These are phyloP conservation scores for Hirtodrosophila histrioides DNA, from an alignment of 2,888 invertebrate species.

Conservation along the genomic window DNA sequence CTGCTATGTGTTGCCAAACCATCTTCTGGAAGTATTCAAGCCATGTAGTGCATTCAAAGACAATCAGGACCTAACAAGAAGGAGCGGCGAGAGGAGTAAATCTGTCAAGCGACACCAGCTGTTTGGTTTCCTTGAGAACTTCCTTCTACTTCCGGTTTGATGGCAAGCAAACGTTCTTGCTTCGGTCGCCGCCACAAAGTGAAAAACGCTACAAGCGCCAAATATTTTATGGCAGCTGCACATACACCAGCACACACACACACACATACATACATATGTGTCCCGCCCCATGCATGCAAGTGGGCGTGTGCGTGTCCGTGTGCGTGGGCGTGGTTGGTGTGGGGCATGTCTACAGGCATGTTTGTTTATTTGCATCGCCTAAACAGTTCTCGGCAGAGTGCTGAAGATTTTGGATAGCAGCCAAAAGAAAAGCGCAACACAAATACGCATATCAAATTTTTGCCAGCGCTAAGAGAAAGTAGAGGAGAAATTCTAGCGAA, in stretches of 20 bases:
- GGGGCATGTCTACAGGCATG: conserved; percentile 34
- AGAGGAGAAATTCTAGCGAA: conserved; percentile 23
- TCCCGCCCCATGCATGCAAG: conserved; percentile 2
- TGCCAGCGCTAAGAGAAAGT: conserved; percentile 16
- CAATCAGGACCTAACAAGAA: conserved; percentile 34
- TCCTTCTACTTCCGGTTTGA: conserved; percentile 49
- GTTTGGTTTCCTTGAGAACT: conserved; percentile 54
- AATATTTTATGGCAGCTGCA: conserved; percentile 68
- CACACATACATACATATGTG: conserved; percentile 3
- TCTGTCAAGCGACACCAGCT: conserved; percentile 36
- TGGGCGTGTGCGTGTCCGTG: conserved; percentile 13
- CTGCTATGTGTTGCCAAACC: no score
- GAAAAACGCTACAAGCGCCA: conserved; percentile 73
- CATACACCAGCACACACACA: conserved; percentile 31
- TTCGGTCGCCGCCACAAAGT: conserved; percentile 57
- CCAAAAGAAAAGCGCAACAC: conserved; percentile 72
- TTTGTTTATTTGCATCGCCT: conserved; percentile 73
- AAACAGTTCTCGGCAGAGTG: conserved; percentile 49
- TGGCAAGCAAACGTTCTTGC: conserved; percentile 31
- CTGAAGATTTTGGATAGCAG: conserved; percentile 56
- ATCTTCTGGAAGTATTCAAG: not conserved
- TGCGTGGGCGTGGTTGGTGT: conserved; percentile 12
- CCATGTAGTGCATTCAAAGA: conserved; percentile 33
- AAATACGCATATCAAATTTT: conserved; percentile 80
- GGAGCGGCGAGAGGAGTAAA: not conserved